A percentile compares a stretch with the other conserved stretches of the same genome.
Conservation (phyloP, 2,797 vertebrate genomes). For the Typhlichthys eigenmanni region DNA sequence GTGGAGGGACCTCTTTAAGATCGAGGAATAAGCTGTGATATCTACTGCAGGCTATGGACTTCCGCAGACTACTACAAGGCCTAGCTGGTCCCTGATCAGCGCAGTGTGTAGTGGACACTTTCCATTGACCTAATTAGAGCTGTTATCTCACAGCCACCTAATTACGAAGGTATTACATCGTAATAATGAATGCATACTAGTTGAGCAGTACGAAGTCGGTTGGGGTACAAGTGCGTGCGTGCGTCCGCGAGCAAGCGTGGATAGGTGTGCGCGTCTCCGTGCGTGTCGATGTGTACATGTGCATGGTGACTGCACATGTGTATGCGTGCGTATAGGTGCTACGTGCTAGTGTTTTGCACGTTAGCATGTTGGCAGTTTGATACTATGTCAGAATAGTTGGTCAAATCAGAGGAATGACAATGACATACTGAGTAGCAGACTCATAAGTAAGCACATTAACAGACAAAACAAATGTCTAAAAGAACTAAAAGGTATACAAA, state of each 20-base stretch:
- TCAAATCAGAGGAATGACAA: background rate
- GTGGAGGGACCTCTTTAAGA: background rate
- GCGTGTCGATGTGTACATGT: slow-evolving; percentile 1
- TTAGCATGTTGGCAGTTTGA: slow-evolving; percentile 43
- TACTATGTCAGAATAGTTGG: slow-evolving; percentile 26
- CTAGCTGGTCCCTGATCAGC: slow-evolving; percentile 33
- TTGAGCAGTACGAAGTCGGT: slow-evolving; percentile 26
- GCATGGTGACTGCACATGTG: slow-evolving; percentile 13
- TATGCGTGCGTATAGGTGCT: background rate
- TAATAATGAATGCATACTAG: slow-evolving; percentile 17
- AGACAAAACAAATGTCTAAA: slow-evolving; percentile 6
- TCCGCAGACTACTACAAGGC: background rate
- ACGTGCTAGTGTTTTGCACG: slow-evolving; percentile 7
- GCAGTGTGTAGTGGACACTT: slow-evolving; percentile 47
- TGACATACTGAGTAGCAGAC: background rate
- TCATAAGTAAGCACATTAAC: background rate
- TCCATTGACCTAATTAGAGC: slow-evolving; percentile 49
- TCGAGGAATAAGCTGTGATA: too few species aligned
- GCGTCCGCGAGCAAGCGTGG: slow-evolving; percentile 22
- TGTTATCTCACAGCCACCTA: slow-evolving; percentile 41
- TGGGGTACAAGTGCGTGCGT: slow-evolving; percentile 26
- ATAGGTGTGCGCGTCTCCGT: slow-evolving; percentile 13
- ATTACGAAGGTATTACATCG: slow-evolving; percentile 45
- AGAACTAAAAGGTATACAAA: slow-evolving; percentile 26
- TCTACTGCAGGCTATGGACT: too few species aligned